Evolutionary conservation across 2,888 invertebrate species (phyloP).

Genomic region (Omphaloscelis lunosa): DNA sequence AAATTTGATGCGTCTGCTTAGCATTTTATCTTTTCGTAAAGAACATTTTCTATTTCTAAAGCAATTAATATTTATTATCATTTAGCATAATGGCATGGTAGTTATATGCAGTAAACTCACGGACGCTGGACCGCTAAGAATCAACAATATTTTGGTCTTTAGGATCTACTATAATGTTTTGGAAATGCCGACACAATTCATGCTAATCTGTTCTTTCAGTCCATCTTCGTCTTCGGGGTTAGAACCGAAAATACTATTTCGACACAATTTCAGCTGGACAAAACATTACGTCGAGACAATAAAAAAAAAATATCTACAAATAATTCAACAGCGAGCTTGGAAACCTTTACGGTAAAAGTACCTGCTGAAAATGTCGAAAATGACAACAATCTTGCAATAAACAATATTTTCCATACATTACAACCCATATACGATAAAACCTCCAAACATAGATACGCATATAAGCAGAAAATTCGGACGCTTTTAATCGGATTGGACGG

Average conservation of each 20-base stretch:
- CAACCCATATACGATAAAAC: constrained; percentile 6
- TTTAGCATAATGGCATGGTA: not conserved
- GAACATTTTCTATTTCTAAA: not conserved
- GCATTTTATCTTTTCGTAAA: not conserved
- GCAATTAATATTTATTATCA: not conserved
- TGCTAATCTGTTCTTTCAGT: too few species aligned
- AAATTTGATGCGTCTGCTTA: not conserved
- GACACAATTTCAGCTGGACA: not conserved
- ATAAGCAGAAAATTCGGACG: constrained; percentile 52
- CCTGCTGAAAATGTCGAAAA: not conserved
- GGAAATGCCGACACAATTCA: not conserved
- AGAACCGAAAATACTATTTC: not conserved
- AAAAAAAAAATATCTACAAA: not conserved
- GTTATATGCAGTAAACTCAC: not conserved
- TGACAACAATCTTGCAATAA: not conserved
- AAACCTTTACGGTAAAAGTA: not conserved
- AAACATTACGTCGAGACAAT: not conserved
- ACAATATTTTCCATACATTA: constrained; percentile 1
- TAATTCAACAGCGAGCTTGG: too few species aligned
- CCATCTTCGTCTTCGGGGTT: not conserved
- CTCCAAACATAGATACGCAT: constrained; percentile 31
- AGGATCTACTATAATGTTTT: not conserved
- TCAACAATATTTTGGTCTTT: not conserved
- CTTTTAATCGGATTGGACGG: constrained; percentile 59
- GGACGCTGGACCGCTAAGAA: not conserved